phyloP scores from a whole-genome alignment of 2,888 invertebrate species.

The Carcina quercana region DNA sequence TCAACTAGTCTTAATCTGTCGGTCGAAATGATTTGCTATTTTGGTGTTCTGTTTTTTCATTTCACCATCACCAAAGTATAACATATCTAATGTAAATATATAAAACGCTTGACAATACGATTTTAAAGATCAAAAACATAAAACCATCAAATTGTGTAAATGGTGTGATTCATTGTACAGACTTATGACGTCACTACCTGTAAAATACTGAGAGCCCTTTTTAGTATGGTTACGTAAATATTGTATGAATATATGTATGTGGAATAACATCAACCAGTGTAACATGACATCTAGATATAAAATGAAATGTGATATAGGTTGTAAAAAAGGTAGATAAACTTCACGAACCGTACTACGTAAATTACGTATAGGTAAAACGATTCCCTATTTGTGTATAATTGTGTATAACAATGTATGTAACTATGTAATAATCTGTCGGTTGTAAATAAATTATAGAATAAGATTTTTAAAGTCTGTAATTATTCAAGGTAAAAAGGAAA shows the following conservation, averaged over 20 bases:
- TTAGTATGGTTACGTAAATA: slow-evolving; percentile 5
- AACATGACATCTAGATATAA: slow-evolving; percentile 44
- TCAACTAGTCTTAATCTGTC: too few species aligned
- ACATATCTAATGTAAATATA: slow-evolving; percentile 61
- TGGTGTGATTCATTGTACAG: slow-evolving; percentile 24
- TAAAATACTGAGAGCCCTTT: slow-evolving; percentile 4
- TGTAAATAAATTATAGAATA: slow-evolving; percentile 68
- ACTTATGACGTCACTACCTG: background rate
- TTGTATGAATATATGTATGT: slow-evolving; percentile 5
- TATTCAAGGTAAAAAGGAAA: slow-evolving; percentile 61
- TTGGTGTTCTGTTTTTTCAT: too few species aligned
- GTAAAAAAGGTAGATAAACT: slow-evolving; percentile 63
- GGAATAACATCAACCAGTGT: slow-evolving; percentile 15
- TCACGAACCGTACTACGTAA: slow-evolving; percentile 49
- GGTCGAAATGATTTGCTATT: too few species aligned
- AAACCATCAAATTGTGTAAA: slow-evolving; percentile 31
- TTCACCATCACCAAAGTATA: slow-evolving; percentile 58
- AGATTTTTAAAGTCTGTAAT: slow-evolving; percentile 73
- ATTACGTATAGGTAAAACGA: slow-evolving; percentile 22
- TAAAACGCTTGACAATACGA: slow-evolving; percentile 72
- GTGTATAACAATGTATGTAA: slow-evolving; percentile 46
- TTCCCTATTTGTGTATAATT: slow-evolving; percentile 48
- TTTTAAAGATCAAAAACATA: slow-evolving; percentile 49
- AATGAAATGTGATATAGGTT: slow-evolving; percentile 73
- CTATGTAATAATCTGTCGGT: slow-evolving; percentile 39